These are phyloP conservation scores for Leptinotarsa tumamoca DNA, from an alignment of 2,888 invertebrate genomes.

Conservation along the genomic window DNA sequence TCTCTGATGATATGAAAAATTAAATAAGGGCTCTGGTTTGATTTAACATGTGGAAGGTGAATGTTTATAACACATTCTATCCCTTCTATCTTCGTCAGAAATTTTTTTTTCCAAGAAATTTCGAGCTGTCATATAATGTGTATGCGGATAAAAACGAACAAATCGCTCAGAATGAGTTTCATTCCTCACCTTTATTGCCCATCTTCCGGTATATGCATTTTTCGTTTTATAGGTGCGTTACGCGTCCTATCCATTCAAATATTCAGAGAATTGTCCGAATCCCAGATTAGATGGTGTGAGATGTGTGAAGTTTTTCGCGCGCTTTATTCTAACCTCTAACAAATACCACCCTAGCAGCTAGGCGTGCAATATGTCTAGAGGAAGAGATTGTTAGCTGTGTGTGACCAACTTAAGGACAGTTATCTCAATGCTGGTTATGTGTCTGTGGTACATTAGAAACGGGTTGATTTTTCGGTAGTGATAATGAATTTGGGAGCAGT, in stretches of 20 bases:
- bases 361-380: conserved; percentile 55
- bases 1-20: too few species aligned
- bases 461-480: too few species aligned
- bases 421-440: conserved; percentile 20
- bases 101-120: too few species aligned
- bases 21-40: too few species aligned
- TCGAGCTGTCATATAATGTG: too few species aligned
- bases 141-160: background rate
- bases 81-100: too few species aligned
- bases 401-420: conserved; percentile 15
- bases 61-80: too few species aligned
- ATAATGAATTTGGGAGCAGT: too few species aligned
- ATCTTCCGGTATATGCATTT: background rate
- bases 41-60: too few species aligned
- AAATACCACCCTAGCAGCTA: conserved; percentile 51
- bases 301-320: conserved; percentile 28
- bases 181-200: background rate
- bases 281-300: conserved; percentile 23
- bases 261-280: conserved; percentile 21
- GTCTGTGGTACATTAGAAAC: background rate
- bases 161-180: background rate
- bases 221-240: background rate
- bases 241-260: conserved; percentile 15
- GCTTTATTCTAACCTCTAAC: conserved; percentile 43
- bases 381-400: conserved; percentile 39